A percentile compares a stretch with the other conserved stretches of the same genome.
phyloP scores from a whole-genome alignment of 2,113 vertebrate genomes.

The Sprattus sprattus region DNA sequence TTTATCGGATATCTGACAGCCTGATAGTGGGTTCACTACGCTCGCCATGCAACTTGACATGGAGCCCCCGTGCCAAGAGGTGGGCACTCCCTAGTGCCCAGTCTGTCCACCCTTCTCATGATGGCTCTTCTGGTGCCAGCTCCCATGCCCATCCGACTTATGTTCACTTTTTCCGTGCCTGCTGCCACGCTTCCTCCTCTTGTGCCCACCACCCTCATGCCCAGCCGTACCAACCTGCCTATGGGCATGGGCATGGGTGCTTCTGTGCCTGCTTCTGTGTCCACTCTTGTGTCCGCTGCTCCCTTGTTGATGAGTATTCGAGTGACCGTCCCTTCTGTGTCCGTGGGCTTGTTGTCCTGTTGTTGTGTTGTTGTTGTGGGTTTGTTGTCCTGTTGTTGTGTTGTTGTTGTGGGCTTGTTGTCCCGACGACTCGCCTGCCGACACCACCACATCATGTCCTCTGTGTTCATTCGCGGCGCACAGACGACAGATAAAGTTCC shows the following conservation, averaged over 20 bases:
- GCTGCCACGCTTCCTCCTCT: not conserved
- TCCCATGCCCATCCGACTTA: constrained; percentile 24
- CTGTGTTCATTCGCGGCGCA: constrained; percentile 23
- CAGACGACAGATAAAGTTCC: constrained; percentile 28
- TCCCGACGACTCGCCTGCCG: not conserved
- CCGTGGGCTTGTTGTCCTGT: not conserved
- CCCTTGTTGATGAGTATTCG: not conserved
- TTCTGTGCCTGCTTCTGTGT: constrained; percentile 18
- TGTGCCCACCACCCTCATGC: constrained; percentile 16
- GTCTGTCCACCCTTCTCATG: not conserved
- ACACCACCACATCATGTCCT: constrained; percentile 31
- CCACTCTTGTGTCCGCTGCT: constrained; percentile 16
- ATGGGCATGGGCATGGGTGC: constrained; percentile 6
- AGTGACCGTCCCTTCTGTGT: not conserved
- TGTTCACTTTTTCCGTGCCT: not conserved
- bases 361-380: too few species aligned
- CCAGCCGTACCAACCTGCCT: not conserved
- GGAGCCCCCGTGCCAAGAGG: not conserved
- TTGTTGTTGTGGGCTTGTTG: too few species aligned
- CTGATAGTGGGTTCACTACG: not conserved
- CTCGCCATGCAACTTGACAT: not conserved
- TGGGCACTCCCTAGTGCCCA: not conserved
- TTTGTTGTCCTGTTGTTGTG: too few species aligned
- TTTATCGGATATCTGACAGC: not conserved
- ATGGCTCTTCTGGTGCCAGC: constrained; percentile 1